Evolutionary conservation across 2,797 vertebrate species (phyloP), one percentile per base, ranked within the genome.

Genomic region (Telmatherina bonti): DNA sequence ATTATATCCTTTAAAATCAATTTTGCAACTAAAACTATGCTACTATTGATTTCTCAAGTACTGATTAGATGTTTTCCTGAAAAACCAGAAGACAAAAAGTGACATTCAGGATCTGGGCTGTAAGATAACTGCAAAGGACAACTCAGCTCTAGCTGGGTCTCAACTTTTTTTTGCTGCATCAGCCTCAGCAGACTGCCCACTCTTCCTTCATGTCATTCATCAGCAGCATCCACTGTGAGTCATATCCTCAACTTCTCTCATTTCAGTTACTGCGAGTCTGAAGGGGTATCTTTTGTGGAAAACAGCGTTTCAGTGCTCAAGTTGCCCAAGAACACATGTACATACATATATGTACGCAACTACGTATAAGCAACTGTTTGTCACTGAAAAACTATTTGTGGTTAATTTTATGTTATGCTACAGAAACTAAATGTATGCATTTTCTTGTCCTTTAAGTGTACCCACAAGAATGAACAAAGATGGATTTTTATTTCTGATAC

Each of bases 161-260:
- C n/a, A n/a, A 26, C 31, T 38, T n/a, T 52, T 31, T 60, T 51
- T 57, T 62, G 41, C 38, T 43, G 38, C 38, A 55, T 68, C 62
- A 41, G 63, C 62, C 71, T 76, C 64, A 3, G 49, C 56, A 15
- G 20, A 26, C 60, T 58, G 56, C 76, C 64, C 59, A 73, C 51
- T 22, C 66, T 5, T 51, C 62, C 43, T 64, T 41, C 41, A 64
- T 51, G 67, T 53, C 64, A 36, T 67, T 74, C 55, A 65, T 55
- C 72, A 31, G 53, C 62, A n/a, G 43, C 20, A 45, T n/a, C 15
- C 53, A 52, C 52, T 27, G 30, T 24, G 69, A 78, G 55, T 71
- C 65, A 58, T 29, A 47, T 51, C 70, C 63, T 65, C 22, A 49
- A 62, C 76, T 56, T 55, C 55, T 26, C 61, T 56, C n/a, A 27